Evolutionary conservation across 2,113 vertebrate genomes (phyloP).

Genomic region (Nannospalax galili): DNA sequence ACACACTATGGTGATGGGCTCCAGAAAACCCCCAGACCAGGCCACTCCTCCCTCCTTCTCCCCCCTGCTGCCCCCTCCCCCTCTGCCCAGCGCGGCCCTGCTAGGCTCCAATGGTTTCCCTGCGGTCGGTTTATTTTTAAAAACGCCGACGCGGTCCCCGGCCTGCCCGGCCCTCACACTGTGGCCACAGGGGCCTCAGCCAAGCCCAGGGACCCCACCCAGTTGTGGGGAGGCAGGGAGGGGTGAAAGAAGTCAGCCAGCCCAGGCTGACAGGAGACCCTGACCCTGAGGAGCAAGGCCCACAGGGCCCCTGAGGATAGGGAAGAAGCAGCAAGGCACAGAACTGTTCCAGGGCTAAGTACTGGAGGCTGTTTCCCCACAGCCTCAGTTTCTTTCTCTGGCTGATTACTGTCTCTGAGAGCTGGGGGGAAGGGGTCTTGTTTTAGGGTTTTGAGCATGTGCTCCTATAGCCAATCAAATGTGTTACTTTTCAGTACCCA

Average conservation of each 20-base stretch:
- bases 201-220: constrained; percentile 83
- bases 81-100: constrained; percentile 69
- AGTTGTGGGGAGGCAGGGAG: constrained; percentile 72
- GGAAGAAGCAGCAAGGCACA: not conserved
- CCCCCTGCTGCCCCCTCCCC: constrained; percentile 71
- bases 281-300: constrained; percentile 5
- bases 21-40: constrained; percentile 79
- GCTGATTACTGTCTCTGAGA: not conserved
- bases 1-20: constrained; percentile 41
- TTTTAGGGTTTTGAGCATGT: not conserved
- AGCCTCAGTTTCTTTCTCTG: constrained; percentile 65
- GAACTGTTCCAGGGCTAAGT: not conserved
- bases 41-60: constrained; percentile 63
- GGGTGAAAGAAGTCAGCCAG: constrained; percentile 70
- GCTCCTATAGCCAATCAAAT: not conserved
- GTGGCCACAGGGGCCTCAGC: constrained; percentile 83
- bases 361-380: not conserved
- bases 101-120: constrained; percentile 82
- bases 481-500: not conserved
- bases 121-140: constrained; percentile 84
- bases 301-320: not conserved
- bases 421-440: not conserved
- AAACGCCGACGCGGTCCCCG: constrained; percentile 81
- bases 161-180: constrained; percentile 80
- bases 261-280: constrained; percentile 68